Percentiles rank a stretch among this genome's conserved stretches.
Conservation (phyloP, 1,140 invertebrate genomes). For the Metopolophium dirhodum region DNA sequence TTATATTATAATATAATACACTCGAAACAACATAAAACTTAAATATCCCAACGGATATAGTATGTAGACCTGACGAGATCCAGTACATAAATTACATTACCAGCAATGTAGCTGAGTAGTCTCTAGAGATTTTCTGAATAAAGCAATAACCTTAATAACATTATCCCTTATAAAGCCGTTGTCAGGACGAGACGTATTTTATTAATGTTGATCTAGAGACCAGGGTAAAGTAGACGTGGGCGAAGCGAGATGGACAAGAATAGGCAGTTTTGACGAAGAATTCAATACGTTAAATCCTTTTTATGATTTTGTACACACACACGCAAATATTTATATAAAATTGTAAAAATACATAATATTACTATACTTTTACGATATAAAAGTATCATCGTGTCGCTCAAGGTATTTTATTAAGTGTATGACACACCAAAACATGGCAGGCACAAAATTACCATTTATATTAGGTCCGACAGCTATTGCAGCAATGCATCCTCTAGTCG, state of each 20-base stretch:
- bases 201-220: constrained; percentile 21
- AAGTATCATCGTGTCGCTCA: not conserved
- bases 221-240: not conserved
- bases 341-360: not conserved
- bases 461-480: constrained; percentile 20
- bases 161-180: constrained; percentile 41
- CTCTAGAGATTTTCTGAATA: constrained; percentile 27
- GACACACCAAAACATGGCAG: constrained; percentile 8
- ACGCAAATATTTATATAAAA: not conserved
- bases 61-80: not conserved
- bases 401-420: constrained; percentile 21
- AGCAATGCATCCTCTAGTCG: not conserved
- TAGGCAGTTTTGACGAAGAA: constrained; percentile 22
- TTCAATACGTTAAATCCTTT: constrained; percentile 33
- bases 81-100: not conserved
- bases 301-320: not conserved
- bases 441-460: constrained; percentile 51
- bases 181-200: constrained; percentile 39
- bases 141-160: constrained; percentile 21
- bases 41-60: not conserved
- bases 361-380: not conserved
- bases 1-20: not conserved
- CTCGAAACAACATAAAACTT: not conserved
- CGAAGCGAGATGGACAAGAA: not conserved
- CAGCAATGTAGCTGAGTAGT: not conserved